Evolutionary conservation across 2,888 invertebrate species (phyloP).

Genomic region (Caenorhabditis becei): DNA sequence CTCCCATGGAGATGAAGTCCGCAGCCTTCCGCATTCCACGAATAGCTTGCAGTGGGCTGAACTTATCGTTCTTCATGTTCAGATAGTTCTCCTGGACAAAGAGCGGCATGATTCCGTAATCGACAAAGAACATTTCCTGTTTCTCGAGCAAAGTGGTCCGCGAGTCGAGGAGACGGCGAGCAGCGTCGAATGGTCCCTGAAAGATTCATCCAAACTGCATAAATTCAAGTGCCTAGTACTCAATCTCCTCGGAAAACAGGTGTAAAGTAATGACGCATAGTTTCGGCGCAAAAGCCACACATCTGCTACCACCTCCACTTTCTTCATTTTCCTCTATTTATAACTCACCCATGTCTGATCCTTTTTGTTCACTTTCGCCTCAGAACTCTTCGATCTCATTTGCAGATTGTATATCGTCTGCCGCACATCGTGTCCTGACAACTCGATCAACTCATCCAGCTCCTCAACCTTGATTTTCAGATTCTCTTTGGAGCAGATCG

Average conservation of each 20-base stretch:
- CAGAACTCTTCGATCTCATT: constrained; percentile 85
- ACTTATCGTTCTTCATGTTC: constrained; percentile 84
- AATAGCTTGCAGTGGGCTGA: constrained; percentile 84
- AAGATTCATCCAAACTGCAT: constrained; percentile 16
- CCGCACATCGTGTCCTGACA: constrained; percentile 91
- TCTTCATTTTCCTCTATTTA: background rate
- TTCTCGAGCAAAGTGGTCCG: constrained; percentile 84
- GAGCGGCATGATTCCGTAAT: constrained; percentile 95
- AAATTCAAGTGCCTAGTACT: background rate
- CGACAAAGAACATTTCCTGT: constrained; percentile 92
- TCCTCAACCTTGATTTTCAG: constrained; percentile 88
- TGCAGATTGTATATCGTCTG: constrained; percentile 88
- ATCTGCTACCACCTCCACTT: background rate
- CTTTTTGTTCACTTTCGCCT: constrained; percentile 86
- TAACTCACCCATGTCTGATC: constrained; percentile 88
- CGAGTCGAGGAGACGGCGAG: constrained; percentile 86
- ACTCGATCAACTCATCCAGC: constrained; percentile 88
- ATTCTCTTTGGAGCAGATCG: constrained; percentile 93
- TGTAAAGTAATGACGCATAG: constrained; percentile 7
- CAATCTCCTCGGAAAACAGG: constrained; percentile 2
- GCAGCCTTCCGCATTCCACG: constrained; percentile 89
- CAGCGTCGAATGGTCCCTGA: constrained; percentile 81
- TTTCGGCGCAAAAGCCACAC: background rate
- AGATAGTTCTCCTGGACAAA: constrained; percentile 99
- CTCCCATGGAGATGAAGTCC: constrained; percentile 91